Conservation (phyloP, 2,888 invertebrate species). For the Polydrusus pterygomalis region DNA sequence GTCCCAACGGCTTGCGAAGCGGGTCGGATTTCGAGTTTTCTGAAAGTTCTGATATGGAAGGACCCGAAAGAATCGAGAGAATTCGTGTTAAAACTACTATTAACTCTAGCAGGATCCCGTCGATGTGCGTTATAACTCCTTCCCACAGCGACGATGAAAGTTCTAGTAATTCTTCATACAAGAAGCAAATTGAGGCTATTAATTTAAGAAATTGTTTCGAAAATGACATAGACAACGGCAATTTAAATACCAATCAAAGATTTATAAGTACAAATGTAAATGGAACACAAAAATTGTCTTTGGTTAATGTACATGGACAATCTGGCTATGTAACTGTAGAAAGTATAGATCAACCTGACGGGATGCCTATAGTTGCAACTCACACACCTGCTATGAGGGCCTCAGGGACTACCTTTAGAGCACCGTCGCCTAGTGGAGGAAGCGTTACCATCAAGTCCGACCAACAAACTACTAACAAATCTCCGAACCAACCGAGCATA, state of each 20-base stretch:
- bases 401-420: slow-evolving; percentile 59
- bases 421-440: slow-evolving; percentile 70
- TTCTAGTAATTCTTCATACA: slow-evolving; percentile 66
- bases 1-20: slow-evolving; percentile 81
- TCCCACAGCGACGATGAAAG: slow-evolving; percentile 91
- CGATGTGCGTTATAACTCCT: slow-evolving; percentile 94
- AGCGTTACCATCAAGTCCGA: slow-evolving; percentile 64
- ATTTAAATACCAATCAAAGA: slow-evolving; percentile 55
- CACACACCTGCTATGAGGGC: slow-evolving; percentile 33
- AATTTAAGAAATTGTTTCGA: slow-evolving; percentile 58
- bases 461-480: slow-evolving; percentile 38
- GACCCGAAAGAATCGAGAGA: slow-evolving; percentile 90
- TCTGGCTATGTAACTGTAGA: slow-evolving; percentile 70
- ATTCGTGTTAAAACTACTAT: slow-evolving; percentile 91
- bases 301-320: slow-evolving; percentile 68
- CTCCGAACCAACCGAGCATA: slow-evolving; percentile 66
- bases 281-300: slow-evolving; percentile 62
- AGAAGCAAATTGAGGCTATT: slow-evolving; percentile 56
- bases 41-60: slow-evolving; percentile 90
- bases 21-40: slow-evolving; percentile 88
- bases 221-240: slow-evolving; percentile 56
- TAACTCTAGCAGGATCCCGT: slow-evolving; percentile 90
- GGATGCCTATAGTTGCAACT: slow-evolving; percentile 19
- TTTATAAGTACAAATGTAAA: slow-evolving; percentile 60
- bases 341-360: slow-evolving; percentile 61